Evolutionary conservation across 2,113 vertebrate species (phyloP).

Genomic region (Prinia subflava): DNA sequence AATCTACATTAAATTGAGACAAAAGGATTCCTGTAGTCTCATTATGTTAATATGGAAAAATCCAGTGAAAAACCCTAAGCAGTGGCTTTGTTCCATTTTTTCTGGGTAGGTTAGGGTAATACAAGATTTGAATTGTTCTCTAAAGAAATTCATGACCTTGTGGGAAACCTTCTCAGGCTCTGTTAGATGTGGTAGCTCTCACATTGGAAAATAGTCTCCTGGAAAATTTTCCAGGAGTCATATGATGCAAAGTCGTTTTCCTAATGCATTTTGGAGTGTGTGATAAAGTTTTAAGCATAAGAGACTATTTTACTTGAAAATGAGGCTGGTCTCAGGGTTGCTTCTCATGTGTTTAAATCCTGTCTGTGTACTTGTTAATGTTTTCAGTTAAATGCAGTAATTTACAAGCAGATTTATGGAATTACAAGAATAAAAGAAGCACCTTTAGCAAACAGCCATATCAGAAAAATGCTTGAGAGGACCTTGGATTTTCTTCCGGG

Average conservation of each 20-base stretch:
- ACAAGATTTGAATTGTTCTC: slow-evolving; percentile 14
- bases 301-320: neutral
- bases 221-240: neutral
- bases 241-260: neutral
- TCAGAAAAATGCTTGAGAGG: neutral
- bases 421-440: neutral
- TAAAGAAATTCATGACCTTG: neutral
- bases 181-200: slow-evolving; percentile 37
- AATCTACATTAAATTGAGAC: neutral
- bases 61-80: neutral
- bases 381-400: neutral
- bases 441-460: neutral
- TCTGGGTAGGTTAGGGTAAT: neutral
- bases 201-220: neutral
- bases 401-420: neutral
- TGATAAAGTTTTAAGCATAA: neutral
- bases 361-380: neutral
- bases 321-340: neutral
- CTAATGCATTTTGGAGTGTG: neutral
- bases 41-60: slow-evolving; percentile 29
- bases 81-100: slow-evolving; percentile 12
- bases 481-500: neutral
- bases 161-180: slow-evolving; percentile 7
- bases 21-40: slow-evolving; percentile 10
- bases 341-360: neutral